These are phyloP conservation scores for Rutpela maculata DNA, from an alignment of 2,888 invertebrate species.

Conservation along the genomic window DNA sequence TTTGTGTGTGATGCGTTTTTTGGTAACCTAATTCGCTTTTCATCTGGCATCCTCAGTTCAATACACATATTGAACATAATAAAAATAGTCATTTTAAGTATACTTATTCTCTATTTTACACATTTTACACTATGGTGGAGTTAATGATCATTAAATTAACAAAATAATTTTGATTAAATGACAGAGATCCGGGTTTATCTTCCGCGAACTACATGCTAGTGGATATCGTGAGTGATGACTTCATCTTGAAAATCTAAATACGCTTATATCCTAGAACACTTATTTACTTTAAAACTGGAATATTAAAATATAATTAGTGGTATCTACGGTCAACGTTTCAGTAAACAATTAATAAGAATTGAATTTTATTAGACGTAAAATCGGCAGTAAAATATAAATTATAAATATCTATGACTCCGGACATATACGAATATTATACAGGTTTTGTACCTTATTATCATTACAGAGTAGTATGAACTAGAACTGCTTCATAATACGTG, in stretches of 20 bases:
- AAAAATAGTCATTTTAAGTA: too few species aligned
- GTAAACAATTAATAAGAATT: conserved; percentile 10
- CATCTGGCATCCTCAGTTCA: too few species aligned
- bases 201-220: background rate
- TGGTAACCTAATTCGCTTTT: too few species aligned
- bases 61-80: too few species aligned
- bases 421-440: background rate
- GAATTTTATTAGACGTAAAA: background rate
- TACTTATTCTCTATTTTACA: too few species aligned
- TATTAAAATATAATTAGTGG: conserved; percentile 1
- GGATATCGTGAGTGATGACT: background rate
- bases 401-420: background rate
- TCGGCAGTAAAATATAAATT: background rate
- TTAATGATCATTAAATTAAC: too few species aligned
- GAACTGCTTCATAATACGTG: too few species aligned
- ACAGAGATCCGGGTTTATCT: background rate
- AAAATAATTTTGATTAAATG: too few species aligned
- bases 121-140: too few species aligned
- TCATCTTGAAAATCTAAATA: background rate
- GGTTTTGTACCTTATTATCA: background rate
- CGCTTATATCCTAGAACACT: background rate
- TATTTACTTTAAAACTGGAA: background rate
- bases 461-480: too few species aligned
- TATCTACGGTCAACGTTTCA: background rate
- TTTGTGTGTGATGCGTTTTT: too few species aligned